Evolutionary conservation across 2,888 invertebrate species (phyloP), one percentile per base, ranked within the genome.

Genomic region (Tromatobia lineatoria): DNA sequence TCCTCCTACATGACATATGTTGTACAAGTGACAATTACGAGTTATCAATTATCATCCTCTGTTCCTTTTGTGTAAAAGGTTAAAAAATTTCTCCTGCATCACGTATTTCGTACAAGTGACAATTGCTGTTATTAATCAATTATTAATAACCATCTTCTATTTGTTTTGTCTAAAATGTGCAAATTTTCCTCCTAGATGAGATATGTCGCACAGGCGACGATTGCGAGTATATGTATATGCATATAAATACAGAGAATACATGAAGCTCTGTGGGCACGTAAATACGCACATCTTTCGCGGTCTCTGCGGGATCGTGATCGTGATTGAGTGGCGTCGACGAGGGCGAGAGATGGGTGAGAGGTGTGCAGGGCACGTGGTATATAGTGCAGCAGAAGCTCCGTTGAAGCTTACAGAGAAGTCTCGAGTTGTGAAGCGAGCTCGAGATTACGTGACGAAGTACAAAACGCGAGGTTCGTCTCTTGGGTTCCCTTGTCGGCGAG

Each of bases 401-500:
- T 8, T 6, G 59, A 47, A 20, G 29, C 59, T 34, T 64, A 50
- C n/a, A 50, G 50, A 23, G 25, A 11, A 54, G 29, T 61, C 70
- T 47, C 61, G 47, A 25, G 2, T 59, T 8, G 47, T 74, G 25
- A 59, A 61, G 25, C 34, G 20, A 61, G 50, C 47, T 18, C 45
- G 74, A 75, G 34, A 75, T 75, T 75, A 75, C 74, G 74, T 75
- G 74, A 75, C 74, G 50, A 64, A 64, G 50, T 64, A 75, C 64
- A 75, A 75, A 75, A 75, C 74, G 23, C 74, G 74, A 29, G 61
- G 20, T 50, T 61, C 11, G 61, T 29, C 34, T 74, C 64, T 57
- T 78, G 78, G 78, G 70, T 79, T 84, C 81, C 81, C 84, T 81
- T 75, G 81, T 84, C 84, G 78, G 73, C 73, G 80, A 66, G n/a